These are phyloP conservation scores for Amphimedon queenslandica DNA, from an alignment of 37 sponge, comb jelly and placozoan genomes.

Conservation along the genomic window DNA sequence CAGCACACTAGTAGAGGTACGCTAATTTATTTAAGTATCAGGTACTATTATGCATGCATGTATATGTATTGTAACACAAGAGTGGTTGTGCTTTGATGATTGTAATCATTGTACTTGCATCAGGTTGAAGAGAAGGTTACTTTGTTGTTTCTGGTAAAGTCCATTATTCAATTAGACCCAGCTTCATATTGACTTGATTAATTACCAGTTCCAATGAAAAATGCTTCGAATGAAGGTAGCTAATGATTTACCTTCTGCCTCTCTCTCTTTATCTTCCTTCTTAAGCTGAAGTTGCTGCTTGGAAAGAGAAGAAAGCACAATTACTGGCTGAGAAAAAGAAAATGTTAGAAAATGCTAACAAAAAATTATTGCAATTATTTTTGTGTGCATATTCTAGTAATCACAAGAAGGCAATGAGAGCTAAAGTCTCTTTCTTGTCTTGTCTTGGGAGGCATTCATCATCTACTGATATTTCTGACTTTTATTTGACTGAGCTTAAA, in stretches of 20 bases:
- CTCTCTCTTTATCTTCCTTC: neutral
- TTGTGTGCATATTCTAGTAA: conserved; percentile 50
- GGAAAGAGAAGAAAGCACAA: conserved; percentile 62
- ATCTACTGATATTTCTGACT: conserved; percentile 59
- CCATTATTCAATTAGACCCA: conserved; percentile 56
- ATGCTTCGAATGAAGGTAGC: conserved; percentile 64
- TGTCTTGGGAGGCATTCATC: conserved; percentile 44
- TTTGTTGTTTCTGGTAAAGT: conserved; percentile 67
- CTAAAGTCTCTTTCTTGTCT: conserved; percentile 44
- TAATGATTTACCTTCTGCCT: neutral
- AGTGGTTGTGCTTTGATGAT: neutral
- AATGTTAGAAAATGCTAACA: conserved; percentile 36
- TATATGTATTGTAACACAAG: neutral
- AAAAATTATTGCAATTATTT: neutral
- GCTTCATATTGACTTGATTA: conserved; percentile 36
- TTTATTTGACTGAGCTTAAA: conserved; percentile 53
- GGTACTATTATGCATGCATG: no score
- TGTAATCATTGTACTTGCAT: neutral
- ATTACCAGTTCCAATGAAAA: conserved; percentile 77
- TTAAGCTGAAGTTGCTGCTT: conserved; percentile 49
- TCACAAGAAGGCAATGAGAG: conserved; percentile 63
- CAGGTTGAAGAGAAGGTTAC: conserved; percentile 78
- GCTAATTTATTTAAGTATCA: neutral
- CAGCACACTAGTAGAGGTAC: neutral
- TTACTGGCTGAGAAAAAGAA: conserved; percentile 68